A percentile compares a stretch with the other conserved stretches of the same genome.
phyloP scores from a whole-genome alignment of 2,797 vertebrate species.

The Dromococcyx pavoninus region DNA sequence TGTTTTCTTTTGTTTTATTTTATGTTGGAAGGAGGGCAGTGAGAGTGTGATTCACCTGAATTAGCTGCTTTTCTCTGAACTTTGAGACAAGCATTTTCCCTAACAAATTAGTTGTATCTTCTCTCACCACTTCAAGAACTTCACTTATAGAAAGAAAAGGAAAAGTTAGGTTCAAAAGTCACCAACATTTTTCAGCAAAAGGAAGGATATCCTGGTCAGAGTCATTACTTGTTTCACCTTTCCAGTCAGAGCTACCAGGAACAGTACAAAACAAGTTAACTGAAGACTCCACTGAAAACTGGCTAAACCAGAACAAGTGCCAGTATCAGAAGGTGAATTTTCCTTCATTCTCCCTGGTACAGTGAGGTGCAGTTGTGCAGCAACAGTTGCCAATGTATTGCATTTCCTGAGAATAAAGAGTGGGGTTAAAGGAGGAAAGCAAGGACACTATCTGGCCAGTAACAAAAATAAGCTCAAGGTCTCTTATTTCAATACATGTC shows the following conservation, averaged over 20 bases:
- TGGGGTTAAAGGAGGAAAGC: background rate
- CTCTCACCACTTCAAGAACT: background rate
- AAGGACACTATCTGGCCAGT: background rate
- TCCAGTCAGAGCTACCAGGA: background rate
- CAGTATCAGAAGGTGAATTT: fast-evolving
- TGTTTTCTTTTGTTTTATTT: background rate
- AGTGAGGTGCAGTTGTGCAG: background rate
- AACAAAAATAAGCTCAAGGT: background rate
- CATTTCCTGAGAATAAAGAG: background rate
- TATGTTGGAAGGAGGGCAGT: background rate
- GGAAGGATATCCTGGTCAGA: background rate
- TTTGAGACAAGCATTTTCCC: background rate
- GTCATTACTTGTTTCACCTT: background rate
- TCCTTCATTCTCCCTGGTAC: background rate
- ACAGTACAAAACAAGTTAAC: background rate
- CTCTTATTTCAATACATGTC: conserved; percentile 35
- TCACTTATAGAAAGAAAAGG: background rate
- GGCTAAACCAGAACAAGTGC: background rate
- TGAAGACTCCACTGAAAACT: background rate
- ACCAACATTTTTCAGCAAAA: background rate
- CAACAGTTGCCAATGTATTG: background rate
- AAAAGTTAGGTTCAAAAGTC: background rate
- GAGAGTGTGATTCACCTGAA: background rate
- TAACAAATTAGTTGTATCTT: background rate
- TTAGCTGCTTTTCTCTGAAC: background rate